Evolutionary conservation across 2,113 vertebrate species (phyloP).

Genomic region (Colaptes auratus): DNA sequence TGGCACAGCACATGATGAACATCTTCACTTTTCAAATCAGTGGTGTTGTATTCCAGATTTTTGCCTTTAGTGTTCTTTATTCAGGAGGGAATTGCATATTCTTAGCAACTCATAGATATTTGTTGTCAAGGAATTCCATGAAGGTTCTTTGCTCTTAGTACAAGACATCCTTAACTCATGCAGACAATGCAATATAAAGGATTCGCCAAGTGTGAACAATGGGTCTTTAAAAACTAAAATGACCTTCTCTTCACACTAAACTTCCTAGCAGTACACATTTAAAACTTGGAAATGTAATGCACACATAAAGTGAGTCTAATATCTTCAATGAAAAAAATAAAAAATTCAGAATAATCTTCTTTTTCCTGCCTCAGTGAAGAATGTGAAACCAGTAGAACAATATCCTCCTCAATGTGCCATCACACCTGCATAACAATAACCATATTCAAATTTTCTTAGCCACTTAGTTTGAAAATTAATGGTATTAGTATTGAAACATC

Average conservation of each 20-base stretch:
- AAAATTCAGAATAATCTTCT: not conserved
- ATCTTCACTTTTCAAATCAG: not conserved
- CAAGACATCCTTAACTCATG: not conserved
- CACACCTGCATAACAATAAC: not conserved
- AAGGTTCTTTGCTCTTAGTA: not conserved
- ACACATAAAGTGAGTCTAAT: not conserved
- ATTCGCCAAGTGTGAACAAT: not conserved
- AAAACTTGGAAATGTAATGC: not conserved
- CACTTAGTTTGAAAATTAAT: constrained; percentile 28
- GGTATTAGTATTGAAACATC: constrained; percentile 28
- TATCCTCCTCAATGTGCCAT: not conserved
- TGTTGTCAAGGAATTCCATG: not conserved
- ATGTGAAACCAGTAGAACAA: not conserved
- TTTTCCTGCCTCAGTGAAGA: not conserved
- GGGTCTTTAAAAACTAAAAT: not conserved
- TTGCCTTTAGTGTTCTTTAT: not conserved
- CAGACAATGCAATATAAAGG: not conserved
- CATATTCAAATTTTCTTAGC: constrained; percentile 8
- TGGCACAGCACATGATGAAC: not conserved
- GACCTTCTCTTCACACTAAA: not conserved
- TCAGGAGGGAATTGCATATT: not conserved
- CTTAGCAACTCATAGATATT: not conserved
- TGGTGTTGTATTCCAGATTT: not conserved
- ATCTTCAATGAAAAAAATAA: not conserved
- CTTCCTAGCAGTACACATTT: not conserved